Percentiles rank a stretch among this genome's conserved stretches.
Conservation (phyloP, 2,797 vertebrate genomes). For the Mus minutoides region DNA sequence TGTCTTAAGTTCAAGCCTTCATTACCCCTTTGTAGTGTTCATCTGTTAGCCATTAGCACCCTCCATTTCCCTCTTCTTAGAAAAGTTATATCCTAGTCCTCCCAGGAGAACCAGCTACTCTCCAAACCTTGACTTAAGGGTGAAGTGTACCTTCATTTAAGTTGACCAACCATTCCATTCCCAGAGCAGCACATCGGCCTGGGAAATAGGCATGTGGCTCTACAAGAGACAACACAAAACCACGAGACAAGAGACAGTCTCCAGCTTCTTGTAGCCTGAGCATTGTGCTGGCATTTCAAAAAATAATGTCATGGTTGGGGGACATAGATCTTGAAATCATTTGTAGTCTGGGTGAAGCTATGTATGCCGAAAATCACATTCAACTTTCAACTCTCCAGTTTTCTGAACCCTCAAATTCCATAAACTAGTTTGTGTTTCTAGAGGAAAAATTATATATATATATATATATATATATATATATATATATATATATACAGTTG, state of each 20-base stretch:
- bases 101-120: slow-evolving; percentile 19
- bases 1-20: slow-evolving; percentile 37
- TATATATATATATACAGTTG: neutral
- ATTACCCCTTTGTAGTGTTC: slow-evolving; percentile 36
- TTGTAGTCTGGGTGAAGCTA: neutral
- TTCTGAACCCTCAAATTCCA: neutral
- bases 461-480: no score
- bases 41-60: slow-evolving; percentile 60
- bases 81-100: slow-evolving; percentile 16
- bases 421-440: slow-evolving; percentile 11
- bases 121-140: neutral
- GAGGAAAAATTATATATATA: neutral
- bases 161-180: neutral
- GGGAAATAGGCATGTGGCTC: neutral
- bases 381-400: slow-evolving; percentile 1
- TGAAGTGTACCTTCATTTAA: neutral
- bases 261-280: neutral
- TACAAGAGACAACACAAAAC: neutral
- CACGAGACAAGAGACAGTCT: neutral
- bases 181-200: neutral
- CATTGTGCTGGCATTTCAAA: neutral
- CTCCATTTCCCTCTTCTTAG: slow-evolving; percentile 1
- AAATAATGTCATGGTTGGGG: neutral
- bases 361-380: neutral
- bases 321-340: neutral